A percentile compares a stretch with the other conserved stretches of the same genome.
Conservation (phyloP, 2,888 invertebrate species). For the Pinctada fucata region DNA sequence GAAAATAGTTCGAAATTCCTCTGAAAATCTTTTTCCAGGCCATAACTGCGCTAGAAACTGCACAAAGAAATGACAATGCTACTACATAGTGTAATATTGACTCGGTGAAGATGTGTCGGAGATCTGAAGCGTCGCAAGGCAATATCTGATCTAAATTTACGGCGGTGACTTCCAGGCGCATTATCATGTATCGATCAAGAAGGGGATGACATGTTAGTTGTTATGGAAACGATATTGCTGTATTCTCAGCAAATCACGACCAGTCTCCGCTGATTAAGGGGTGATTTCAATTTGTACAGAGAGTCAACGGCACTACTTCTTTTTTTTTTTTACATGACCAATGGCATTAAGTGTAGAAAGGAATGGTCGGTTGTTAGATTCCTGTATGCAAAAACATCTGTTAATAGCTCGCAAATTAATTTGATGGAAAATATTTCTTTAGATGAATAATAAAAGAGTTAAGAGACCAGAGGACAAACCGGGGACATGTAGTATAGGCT, state of each 20-base stretch:
- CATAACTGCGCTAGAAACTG: too few relatives aligned
- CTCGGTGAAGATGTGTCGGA: too few relatives aligned
- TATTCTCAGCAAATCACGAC: constrained; percentile 29
- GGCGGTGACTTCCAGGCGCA: constrained; percentile 12
- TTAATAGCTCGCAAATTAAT: not conserved
- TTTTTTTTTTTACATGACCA: constrained; percentile 2
- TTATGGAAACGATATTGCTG: constrained; percentile 34
- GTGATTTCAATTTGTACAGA: constrained; percentile 20
- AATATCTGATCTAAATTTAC: not conserved
- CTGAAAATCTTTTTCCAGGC: too few relatives aligned
- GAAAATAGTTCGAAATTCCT: too few relatives aligned
- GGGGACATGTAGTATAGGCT: too few relatives aligned
- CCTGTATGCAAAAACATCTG: not conserved
- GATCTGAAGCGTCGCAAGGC: too few relatives aligned
- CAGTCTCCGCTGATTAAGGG: constrained; percentile 7
- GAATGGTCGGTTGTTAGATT: not conserved
- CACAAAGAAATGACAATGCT: too few relatives aligned
- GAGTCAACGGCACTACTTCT: not conserved
- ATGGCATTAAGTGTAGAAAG: not conserved
- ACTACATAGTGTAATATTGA: too few relatives aligned
- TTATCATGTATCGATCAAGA: constrained; percentile 36
- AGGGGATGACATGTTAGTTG: constrained; percentile 36
- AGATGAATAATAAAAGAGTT: too few relatives aligned
- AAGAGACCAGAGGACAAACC: too few relatives aligned
- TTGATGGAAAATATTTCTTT: not conserved